Percentiles rank a stretch among this genome's conserved stretches.
Conservation (phyloP, 2,797 vertebrate species). For the Pangasius larnaudii region DNA sequence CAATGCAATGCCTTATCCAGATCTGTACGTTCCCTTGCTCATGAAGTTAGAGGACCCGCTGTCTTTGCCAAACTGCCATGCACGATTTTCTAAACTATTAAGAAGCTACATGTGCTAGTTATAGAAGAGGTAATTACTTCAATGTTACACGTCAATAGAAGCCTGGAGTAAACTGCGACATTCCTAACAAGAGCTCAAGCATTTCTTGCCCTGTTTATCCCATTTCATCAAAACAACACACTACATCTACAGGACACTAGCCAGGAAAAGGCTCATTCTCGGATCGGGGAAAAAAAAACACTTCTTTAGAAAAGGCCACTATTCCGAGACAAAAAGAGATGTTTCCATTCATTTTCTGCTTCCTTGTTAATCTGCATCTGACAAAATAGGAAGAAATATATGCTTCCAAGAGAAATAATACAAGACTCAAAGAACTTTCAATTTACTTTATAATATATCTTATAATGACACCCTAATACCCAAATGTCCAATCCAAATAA, state of each 20-base stretch:
- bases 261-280: constrained; percentile 12
- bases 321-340: not conserved
- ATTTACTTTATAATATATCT: not conserved
- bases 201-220: constrained; percentile 27
- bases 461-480: constrained; percentile 4
- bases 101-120: constrained; percentile 1
- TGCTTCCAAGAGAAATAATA: not conserved
- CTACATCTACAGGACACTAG: constrained; percentile 11
- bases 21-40: not conserved
- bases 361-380: constrained; percentile 11
- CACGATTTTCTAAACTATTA: constrained; percentile 2
- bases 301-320: constrained; percentile 20
- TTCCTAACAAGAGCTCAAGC: constrained; percentile 20
- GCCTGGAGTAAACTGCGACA: not conserved
- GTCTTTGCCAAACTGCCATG: constrained; percentile 4
- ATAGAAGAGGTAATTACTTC: not conserved
- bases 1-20: constrained; percentile 24
- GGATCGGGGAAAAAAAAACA: not conserved
- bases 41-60: not conserved
- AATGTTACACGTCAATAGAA: constrained; percentile 6
- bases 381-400: not conserved
- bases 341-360: constrained; percentile 2
- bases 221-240: constrained; percentile 24
- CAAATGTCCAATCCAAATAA: constrained; percentile 10
- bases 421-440: not conserved